These are phyloP conservation scores for Synodontis membranacea DNA, from an alignment of 2,113 vertebrate species.

Conservation along the genomic window DNA sequence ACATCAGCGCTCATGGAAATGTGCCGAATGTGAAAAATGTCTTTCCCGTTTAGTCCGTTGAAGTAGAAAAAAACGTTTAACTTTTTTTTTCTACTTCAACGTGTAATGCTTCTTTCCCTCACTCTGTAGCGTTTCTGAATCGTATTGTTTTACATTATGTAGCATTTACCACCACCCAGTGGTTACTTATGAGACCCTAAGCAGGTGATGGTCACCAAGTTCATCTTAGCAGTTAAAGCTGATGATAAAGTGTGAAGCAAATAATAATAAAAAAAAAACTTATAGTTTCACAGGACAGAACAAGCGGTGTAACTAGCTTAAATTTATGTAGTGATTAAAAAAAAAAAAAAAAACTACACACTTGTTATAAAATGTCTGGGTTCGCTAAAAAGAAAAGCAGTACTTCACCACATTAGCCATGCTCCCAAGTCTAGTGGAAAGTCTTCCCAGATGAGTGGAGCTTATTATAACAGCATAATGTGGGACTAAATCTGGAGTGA, in stretches of 20 bases:
- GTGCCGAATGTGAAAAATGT: constrained; percentile 42
- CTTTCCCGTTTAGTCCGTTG: neutral
- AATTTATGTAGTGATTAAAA: no score
- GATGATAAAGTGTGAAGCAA: neutral
- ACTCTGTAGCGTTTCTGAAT: neutral
- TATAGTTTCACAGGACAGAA: no score
- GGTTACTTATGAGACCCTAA: neutral
- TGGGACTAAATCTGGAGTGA: neutral
- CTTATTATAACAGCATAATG: neutral
- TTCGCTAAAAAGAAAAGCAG: neutral
- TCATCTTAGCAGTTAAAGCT: neutral
- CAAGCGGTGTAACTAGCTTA: neutral
- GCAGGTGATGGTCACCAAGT: neutral
- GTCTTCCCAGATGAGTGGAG: neutral
- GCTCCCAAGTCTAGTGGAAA: neutral
- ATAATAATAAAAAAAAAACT: no score
- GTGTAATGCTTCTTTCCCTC: neutral
- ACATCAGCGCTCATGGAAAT: constrained; percentile 20
- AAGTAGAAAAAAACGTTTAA: no score
- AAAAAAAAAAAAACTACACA: neutral
- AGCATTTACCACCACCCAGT: constrained; percentile 33
- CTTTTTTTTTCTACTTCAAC: no score
- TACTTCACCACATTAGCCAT: neutral
- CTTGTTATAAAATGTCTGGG: neutral
- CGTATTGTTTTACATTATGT: neutral